These are phyloP conservation scores for Endotricha flammealis DNA, from an alignment of 2,888 invertebrate genomes.

Conservation along the genomic window DNA sequence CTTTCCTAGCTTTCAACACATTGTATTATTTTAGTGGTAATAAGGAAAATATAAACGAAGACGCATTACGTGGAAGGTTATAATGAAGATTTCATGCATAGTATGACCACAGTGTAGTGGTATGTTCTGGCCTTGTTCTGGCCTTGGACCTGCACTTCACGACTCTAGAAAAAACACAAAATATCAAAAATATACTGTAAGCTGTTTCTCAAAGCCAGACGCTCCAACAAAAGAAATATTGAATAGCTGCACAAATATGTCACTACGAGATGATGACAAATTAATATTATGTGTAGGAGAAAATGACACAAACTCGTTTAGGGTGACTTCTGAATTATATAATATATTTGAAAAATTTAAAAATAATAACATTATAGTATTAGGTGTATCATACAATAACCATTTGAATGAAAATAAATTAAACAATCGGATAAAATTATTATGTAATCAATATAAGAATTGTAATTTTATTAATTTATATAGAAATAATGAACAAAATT, in stretches of 20 bases:
- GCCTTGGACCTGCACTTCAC: too few relatives aligned
- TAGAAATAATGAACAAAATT: too few relatives aligned
- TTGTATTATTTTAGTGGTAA: too few relatives aligned
- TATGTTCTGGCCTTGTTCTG: too few relatives aligned
- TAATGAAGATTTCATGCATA: too few relatives aligned
- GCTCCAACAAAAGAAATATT: not conserved
- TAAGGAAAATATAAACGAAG: too few relatives aligned
- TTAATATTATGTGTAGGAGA: not conserved
- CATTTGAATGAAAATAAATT: too few relatives aligned
- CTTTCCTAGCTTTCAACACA: not conserved
- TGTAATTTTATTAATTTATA: too few relatives aligned
- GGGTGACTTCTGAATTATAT: not conserved
- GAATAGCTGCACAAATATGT: not conserved
- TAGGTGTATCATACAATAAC: too few relatives aligned
- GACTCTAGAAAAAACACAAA: not conserved
- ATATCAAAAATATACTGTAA: not conserved
- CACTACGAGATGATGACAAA: not conserved
- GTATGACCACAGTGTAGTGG: too few relatives aligned
- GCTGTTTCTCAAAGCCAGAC: not conserved
- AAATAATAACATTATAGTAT: not conserved
- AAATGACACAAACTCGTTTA: not conserved
- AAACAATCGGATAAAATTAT: not conserved
- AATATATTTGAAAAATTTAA: not conserved
- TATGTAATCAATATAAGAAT: slow-evolving; percentile 1
- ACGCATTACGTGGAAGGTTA: too few relatives aligned